phyloP scores from a whole-genome alignment of 2,113 vertebrate genomes.

The Spea multiplicata region DNA sequence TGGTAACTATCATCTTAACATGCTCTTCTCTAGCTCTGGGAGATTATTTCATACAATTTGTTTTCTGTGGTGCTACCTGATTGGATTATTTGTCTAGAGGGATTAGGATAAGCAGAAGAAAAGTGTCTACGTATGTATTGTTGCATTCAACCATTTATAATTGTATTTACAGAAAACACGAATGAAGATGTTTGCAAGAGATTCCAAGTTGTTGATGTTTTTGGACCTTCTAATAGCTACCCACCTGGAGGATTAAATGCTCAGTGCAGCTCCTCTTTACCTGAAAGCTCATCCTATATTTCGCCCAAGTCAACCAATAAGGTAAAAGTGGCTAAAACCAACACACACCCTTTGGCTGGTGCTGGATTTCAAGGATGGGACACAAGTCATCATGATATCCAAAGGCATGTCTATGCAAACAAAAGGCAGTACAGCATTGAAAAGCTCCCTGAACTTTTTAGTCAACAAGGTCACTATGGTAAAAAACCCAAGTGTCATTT shows the following conservation, averaged over 20 bases:
- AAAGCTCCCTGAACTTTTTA: constrained; percentile 79
- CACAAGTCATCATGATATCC: constrained; percentile 64
- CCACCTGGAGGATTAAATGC: constrained; percentile 69
- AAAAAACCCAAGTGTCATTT: constrained; percentile 69
- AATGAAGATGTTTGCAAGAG: constrained; percentile 80
- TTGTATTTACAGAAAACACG: constrained; percentile 66
- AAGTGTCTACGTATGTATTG: not conserved
- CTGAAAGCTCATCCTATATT: constrained; percentile 71
- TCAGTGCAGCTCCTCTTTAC: constrained; percentile 70
- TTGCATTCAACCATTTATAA: not conserved
- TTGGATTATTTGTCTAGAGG: too few species aligned
- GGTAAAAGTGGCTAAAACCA: constrained; percentile 76
- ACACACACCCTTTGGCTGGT: constrained; percentile 66
- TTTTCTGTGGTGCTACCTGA: too few species aligned
- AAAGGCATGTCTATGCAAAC: constrained; percentile 67
- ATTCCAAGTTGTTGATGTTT: constrained; percentile 71
- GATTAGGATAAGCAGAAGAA: not conserved
- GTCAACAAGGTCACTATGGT: constrained; percentile 66
- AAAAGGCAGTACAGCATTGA: constrained; percentile 81
- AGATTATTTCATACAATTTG: too few species aligned
- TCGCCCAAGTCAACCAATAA: constrained; percentile 73
- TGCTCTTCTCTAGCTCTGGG: too few species aligned
- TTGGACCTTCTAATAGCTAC: constrained; percentile 64
- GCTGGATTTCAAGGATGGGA: constrained; percentile 76
- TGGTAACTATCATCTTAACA: too few species aligned